Evolutionary conservation across 2,888 invertebrate genomes (phyloP), one percentile per base, ranked within the genome.

Genomic region (Tribolium freemani): DNA sequence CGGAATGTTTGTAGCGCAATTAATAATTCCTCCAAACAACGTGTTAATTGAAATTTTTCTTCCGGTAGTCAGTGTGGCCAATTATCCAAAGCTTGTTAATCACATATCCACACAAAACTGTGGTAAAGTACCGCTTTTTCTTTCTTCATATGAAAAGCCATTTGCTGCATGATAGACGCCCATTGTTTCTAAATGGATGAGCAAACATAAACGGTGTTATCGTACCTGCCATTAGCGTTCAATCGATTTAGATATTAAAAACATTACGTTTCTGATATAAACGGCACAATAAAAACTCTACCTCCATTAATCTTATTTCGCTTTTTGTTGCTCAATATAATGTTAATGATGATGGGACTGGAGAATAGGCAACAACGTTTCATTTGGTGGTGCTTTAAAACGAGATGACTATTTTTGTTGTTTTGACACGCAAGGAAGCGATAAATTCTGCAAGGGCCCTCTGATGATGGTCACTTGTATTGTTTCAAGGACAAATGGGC

Each of bases 151-250:
- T 69, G 69, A 72, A 72, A 72, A 64, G 64, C 72, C 72, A 72
- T 72, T 72, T 72, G 69, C 72, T 72, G 57, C 69, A 69, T 72
- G 72, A 72, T 72, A 72, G 72, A 69, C 72, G 72, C 69, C 72
- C 72, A 72, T 72, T 72, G 72, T 72, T 72, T 72, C 72, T 69
- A 72, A 72, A 72, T 72, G 72, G 72, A 72, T 72, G 72, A 66
- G 72, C 64, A 72, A 72, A 72, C 72, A 72, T 72, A 64, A 72
- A 72, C 61, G 72, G 63, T 64, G 69, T 72, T 69, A 72, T 72
- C 72, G 72, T 72, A 69, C 72, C 72, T 72, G 72, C 72, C 72
- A 72, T 72, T 72, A 72, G 72, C 60, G 45, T 69, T 72, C 72
- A 63, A 72, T 72, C 72, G 72, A 72, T 72, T 72, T 72, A 72